Evolutionary conservation across 1,140 invertebrate genomes (phyloP), one percentile per base, ranked within the genome.

Genomic region (Leptopilina clavipes): DNA sequence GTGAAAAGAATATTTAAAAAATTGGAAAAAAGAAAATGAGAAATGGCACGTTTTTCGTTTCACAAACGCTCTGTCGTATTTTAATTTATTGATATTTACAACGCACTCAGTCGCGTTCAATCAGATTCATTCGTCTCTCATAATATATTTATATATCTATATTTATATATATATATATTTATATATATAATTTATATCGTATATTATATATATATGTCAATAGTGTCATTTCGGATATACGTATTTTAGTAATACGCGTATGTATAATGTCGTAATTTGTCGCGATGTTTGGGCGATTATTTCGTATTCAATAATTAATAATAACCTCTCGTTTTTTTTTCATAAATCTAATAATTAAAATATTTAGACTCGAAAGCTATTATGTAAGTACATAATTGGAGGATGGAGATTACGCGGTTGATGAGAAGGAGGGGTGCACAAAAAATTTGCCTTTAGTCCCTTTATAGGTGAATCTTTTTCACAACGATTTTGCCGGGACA

Each of bases 281-380:
- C 79, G 79, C 22, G 56, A 59, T 59, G 56, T 59, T 59, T 59
- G 56, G 9, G 56, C 18, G 22, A 59, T 59, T 12, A 22, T 56
- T 59, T 59, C 56, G 56, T 59, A 25, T 12, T 45, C 19, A 59
- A 59, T 59, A 19, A 59, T 59, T 14, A 59, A 52, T 52, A 56
- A 56, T 56, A 56, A 65, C 77, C 73, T 76, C 48, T 37, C 73
- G 72, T 82, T 59, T 59, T 9, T 9, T 9, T 40, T 25, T 59
- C 56, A 31, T 78, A 77, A 79, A 44, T 81, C 77, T 81, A 83
- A 81, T 81, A 85, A 85, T 85, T 82, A 86, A 87, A 86, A 86
- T 89, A 87, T 87, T 80, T 88, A 87, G 79, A 88, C 81, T 88
- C 81, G 76, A 83, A 85, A 86, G 84, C 84, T 88, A n/a, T n/a